Base-by-base conservation (phyloP, 2,888 invertebrate genomes). In the Dermolepida albohirtum region DNA sequence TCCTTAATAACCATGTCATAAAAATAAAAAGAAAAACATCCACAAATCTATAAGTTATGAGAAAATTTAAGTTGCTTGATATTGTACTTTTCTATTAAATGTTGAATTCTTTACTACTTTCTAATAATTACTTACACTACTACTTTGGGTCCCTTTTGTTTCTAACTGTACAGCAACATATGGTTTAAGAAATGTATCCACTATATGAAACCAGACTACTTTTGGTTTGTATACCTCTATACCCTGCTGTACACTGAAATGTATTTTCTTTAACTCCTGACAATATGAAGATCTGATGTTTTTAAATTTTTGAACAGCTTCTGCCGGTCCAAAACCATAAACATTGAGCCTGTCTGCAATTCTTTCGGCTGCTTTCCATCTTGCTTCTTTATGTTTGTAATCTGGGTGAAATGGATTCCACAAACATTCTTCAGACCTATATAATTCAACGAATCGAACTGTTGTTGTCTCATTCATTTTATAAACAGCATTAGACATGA, bases 291-390 rank as follows among this genome's bases (percentile, higher is more conserved):
- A 69, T 49, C 69, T 29, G 10, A 69, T 54, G 34, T 69, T 66
- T 55, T 69, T 69, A 43, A 69, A 66, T 54, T 69, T 69, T 16
- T 66, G 66, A n/a, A 52, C 49, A 6, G 66, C 69, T 54, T 69
- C 69, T 5, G 63, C 12, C 2, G 66, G 63, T 7, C 66, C 66
- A 16, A 69, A 66, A 29, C 66, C 64, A 29, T 51, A 51, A 11
- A 69, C 66, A 12, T 69, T 66, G 12, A 69, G 49, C 22, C 47
- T 62, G 8, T 66, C 62, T 8, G 69, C 66, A 7, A 69, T 69
- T 49, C 66, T 51, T 40, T 69, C 69, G 4, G 54, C 63, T 10
- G 69, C 69, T 54, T 57, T 52, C 14, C 47, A 47, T 43, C 69
- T 51, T 5, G 63, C 52, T 47, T 62, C 54, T 49, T 64, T 66